phyloP scores from a whole-genome alignment of 2,113 vertebrate genomes.

The Mandrillus leucophaeus region DNA sequence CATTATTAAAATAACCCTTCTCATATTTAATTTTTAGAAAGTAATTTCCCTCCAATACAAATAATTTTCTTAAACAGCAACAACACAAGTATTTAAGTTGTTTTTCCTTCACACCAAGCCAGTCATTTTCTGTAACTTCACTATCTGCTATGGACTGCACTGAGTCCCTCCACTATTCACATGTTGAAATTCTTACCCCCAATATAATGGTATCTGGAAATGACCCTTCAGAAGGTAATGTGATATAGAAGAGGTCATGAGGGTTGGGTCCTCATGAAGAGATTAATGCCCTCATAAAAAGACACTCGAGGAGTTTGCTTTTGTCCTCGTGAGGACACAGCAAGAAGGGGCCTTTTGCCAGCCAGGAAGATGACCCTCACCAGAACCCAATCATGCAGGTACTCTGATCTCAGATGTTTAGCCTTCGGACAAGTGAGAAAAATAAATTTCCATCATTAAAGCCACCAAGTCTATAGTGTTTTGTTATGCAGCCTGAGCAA shows the following conservation, averaged over 20 bases:
- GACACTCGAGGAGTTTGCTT: background rate
- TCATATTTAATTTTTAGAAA: slow-evolving; percentile 9
- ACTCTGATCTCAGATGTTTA: background rate
- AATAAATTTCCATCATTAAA: background rate
- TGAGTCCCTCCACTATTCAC: background rate
- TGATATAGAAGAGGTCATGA: background rate
- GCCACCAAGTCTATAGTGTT: background rate
- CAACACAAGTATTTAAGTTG: background rate
- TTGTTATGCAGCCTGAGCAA: background rate
- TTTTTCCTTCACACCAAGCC: background rate
- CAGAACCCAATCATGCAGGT: background rate
- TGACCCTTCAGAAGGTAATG: background rate
- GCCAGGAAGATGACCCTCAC: background rate
- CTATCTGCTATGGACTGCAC: background rate
- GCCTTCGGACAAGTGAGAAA: background rate
- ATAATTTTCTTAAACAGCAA: slow-evolving; percentile 21
- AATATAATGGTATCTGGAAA: background rate
- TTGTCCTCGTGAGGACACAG: background rate
- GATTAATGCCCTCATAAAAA: background rate
- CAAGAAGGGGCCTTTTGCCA: background rate
- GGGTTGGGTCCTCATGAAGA: background rate
- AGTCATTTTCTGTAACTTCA: background rate
- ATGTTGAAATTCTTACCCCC: background rate
- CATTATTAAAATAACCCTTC: background rate
- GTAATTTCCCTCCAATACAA: background rate